Conservation (phyloP, 2,888 invertebrate genomes). For the Cheilosia grossa region DNA sequence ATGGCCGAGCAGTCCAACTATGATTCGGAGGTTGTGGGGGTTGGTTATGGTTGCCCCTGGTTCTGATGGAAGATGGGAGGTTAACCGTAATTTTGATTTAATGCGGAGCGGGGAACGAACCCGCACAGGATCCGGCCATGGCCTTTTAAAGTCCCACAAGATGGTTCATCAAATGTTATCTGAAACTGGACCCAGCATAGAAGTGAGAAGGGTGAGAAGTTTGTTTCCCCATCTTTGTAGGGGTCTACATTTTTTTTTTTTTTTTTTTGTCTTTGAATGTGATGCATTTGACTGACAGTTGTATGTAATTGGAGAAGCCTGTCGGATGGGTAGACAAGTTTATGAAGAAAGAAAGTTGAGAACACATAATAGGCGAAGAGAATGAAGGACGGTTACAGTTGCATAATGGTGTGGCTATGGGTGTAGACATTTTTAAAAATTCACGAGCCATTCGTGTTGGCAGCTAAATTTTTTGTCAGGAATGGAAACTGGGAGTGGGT, state of each 20-base stretch:
- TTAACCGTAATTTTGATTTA: constrained; percentile 73
- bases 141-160: constrained; percentile 45
- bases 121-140: constrained; percentile 28
- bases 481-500: too few relatives aligned
- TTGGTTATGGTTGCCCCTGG: constrained; percentile 33
- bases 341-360: neutral
- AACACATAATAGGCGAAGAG: constrained; percentile 10
- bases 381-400: too few relatives aligned
- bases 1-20: constrained; percentile 12
- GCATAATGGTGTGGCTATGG: too few relatives aligned
- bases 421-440: too few relatives aligned
- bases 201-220: neutral
- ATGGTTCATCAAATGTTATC: constrained; percentile 55
- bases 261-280: neutral
- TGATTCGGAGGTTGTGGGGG: constrained; percentile 43
- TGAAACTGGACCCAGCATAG: constrained; percentile 27
- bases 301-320: constrained; percentile 34
- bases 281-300: constrained; percentile 46
- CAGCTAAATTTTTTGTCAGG: too few relatives aligned
- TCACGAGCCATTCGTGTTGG: too few relatives aligned
- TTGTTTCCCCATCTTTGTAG: constrained; percentile 2
- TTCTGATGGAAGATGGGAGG: constrained; percentile 58
- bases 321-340: constrained; percentile 29
- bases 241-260: neutral
- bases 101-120: constrained; percentile 17